Evolutionary conservation across 2,888 invertebrate genomes (phyloP).

Genomic region (Nezara viridula): DNA sequence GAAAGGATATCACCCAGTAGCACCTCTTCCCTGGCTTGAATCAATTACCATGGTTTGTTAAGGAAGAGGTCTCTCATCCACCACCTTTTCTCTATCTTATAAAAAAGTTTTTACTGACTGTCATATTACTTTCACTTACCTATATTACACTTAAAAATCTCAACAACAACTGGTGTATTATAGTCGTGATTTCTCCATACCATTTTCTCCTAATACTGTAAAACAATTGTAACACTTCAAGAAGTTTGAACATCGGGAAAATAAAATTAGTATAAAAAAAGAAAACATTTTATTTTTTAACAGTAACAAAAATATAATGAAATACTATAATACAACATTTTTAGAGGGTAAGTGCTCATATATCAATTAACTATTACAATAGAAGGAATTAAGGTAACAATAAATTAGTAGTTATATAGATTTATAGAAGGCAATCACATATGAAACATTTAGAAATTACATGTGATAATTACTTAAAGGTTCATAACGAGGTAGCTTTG

Average conservation of each 20-base stretch:
- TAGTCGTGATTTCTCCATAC: neutral
- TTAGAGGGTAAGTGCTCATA: neutral
- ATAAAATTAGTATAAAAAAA: slow-evolving; percentile 23
- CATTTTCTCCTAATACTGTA: neutral
- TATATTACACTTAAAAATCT: too few species aligned
- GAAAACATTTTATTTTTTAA: slow-evolving; percentile 45
- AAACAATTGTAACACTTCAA: neutral
- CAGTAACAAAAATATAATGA: slow-evolving; percentile 46
- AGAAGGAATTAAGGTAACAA: slow-evolving; percentile 26
- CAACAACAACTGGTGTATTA: too few species aligned
- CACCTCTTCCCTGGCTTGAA: too few species aligned
- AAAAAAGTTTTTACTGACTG: too few species aligned
- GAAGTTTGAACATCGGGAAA: neutral
- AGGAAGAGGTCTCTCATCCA: too few species aligned
- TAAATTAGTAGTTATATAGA: slow-evolving; percentile 7
- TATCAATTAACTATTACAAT: neutral
- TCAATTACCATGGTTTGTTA: too few species aligned
- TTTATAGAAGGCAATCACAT: neutral
- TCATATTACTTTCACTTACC: too few species aligned
- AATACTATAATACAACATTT: slow-evolving; percentile 33
- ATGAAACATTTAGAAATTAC: neutral
- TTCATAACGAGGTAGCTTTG: slow-evolving; percentile 18
- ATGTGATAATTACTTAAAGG: slow-evolving; percentile 11
- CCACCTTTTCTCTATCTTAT: too few species aligned
- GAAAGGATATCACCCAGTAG: too few species aligned